Base-by-base conservation (phyloP, 2,113 vertebrate species). In the Hippocampus zosterae region DNA sequence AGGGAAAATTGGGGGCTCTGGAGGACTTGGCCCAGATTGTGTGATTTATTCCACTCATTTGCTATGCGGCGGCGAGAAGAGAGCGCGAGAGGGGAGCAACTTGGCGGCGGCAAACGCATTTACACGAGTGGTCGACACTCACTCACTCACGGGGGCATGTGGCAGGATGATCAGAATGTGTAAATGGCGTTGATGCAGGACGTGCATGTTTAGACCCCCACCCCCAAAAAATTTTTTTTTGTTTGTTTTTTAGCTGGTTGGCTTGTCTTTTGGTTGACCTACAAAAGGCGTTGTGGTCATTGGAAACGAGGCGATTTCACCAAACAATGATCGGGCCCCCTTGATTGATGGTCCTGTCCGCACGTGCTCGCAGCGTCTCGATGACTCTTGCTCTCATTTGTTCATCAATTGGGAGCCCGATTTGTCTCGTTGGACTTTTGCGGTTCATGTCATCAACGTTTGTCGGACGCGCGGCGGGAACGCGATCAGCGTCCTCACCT, bases 31-130 rank as follows among this genome's bases (percentile, higher is more conserved):
- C 88, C 88, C 84, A 89, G 87, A 89, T 90, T 87, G 85, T 82
- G 76, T 89, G 87, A 90, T 91, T 88, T 89, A 91, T 91, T 81
- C 81, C 80, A 82, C 82, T 90, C 88, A 84, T 89, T 91, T 87
- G 85, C 71, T 85, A 86, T 87, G 86, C 87, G 78, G 88, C 85
- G 85, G 86, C 64, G 13, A 6, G 82, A 87, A 85, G 85, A 55
- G 44, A n/a, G 52, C 6, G 10, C 4, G 29, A n/a, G 81, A 82
- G 84, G 5, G 15, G 57, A 33, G 29, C 5, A 16, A 60, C 27
- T 53, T 10, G 52, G 52, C 52, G 52, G 52, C 52, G 21, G 52
- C 19, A n/a, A 53, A 55, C 52, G 9, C n/a, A 11, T 23, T n/a
- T 4, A 11, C 21, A 21, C 52, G 8, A 8, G 10, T n/a, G 52